A percentile compares a stretch with the other conserved stretches of the same genome.
phyloP scores from a whole-genome alignment of 1,140 invertebrate genomes.

The Hestina assimilis region DNA sequence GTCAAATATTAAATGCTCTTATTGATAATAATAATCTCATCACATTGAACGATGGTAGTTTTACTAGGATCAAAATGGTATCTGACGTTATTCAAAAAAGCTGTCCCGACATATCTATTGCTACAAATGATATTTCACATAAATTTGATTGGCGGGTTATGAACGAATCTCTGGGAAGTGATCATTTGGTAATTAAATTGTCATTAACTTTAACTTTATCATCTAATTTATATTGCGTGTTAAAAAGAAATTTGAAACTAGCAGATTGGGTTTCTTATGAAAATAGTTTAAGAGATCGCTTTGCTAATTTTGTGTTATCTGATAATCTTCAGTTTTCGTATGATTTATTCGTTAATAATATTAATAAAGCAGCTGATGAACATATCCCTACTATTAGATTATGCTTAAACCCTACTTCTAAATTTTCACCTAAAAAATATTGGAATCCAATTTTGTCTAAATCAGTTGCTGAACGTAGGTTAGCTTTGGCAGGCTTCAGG shows the following conservation, averaged over 20 bases:
- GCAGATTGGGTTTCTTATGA: slow-evolving; percentile 10
- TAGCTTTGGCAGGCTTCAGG: slow-evolving; percentile 1
- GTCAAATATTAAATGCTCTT: too few species aligned
- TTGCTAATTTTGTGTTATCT: too few species aligned
- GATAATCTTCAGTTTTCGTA: slow-evolving; percentile 4
- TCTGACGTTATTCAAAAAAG: too few species aligned
- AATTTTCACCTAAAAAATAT: slow-evolving; percentile 23
- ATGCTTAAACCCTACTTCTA: background rate
- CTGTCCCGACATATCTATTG: too few species aligned
- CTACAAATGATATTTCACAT: too few species aligned
- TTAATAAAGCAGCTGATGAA: slow-evolving; percentile 18
- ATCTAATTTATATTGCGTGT: background rate
- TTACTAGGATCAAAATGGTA: too few species aligned
- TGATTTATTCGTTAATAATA: slow-evolving; percentile 7
- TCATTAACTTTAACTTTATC: background rate
- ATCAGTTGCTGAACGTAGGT: slow-evolving; percentile 13
- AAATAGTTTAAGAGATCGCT: background rate
- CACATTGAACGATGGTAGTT: too few species aligned
- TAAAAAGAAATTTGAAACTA: too few species aligned
- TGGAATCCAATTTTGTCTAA: slow-evolving; percentile 15
- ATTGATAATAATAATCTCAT: too few species aligned
- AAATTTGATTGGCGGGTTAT: too few species aligned
- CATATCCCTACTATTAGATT: slow-evolving; percentile 20
- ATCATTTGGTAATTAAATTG: slow-evolving; percentile 30
- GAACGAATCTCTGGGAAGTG: slow-evolving; percentile 28